Conservation (phyloP, 1,140 invertebrate genomes). For the Ooceraea biroi region DNA sequence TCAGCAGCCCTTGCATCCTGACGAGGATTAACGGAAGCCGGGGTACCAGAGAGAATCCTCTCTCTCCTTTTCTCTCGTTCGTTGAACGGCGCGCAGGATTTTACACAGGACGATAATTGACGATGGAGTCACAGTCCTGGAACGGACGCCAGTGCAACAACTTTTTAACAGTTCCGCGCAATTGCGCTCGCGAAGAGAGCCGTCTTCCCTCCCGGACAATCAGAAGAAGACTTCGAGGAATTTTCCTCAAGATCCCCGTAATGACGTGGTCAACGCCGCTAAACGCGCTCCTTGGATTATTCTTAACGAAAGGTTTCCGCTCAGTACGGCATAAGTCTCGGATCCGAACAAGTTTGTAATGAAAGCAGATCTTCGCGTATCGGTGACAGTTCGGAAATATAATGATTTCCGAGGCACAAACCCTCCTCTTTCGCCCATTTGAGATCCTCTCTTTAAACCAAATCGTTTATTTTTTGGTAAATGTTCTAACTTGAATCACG, state of each 20-base stretch:
- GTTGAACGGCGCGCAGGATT: not conserved
- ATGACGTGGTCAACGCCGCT: slow-evolving; percentile 39
- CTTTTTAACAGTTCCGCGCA: slow-evolving; percentile 4
- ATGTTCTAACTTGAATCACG: slow-evolving; percentile 5
- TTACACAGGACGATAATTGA: slow-evolving; percentile 39
- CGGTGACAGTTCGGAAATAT: slow-evolving; percentile 4
- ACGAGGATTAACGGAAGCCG: slow-evolving; percentile 19
- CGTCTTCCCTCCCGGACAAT: slow-evolving; percentile 34
- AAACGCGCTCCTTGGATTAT: slow-evolving; percentile 56
- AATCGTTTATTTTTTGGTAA: slow-evolving; percentile 5
- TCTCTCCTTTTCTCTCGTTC: not conserved
- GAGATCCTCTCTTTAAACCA: not conserved
- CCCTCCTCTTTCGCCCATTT: not conserved
- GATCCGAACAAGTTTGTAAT: slow-evolving; percentile 30
- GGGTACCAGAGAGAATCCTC: not conserved
- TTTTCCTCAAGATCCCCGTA: slow-evolving; percentile 59
- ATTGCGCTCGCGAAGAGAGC: not conserved
- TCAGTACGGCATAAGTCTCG: slow-evolving; percentile 19
- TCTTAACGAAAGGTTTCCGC: slow-evolving; percentile 43
- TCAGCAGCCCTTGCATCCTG: not conserved
- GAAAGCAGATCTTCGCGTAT: slow-evolving; percentile 14
- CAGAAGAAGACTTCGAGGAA: slow-evolving; percentile 40
- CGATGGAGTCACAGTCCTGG: slow-evolving; percentile 1
- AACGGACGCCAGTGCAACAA: too few species aligned
- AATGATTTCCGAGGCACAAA: not conserved